These are phyloP conservation scores for Lutjanus argentimaculatus DNA, from an alignment of 2,797 vertebrate genomes.

Conservation along the genomic window DNA sequence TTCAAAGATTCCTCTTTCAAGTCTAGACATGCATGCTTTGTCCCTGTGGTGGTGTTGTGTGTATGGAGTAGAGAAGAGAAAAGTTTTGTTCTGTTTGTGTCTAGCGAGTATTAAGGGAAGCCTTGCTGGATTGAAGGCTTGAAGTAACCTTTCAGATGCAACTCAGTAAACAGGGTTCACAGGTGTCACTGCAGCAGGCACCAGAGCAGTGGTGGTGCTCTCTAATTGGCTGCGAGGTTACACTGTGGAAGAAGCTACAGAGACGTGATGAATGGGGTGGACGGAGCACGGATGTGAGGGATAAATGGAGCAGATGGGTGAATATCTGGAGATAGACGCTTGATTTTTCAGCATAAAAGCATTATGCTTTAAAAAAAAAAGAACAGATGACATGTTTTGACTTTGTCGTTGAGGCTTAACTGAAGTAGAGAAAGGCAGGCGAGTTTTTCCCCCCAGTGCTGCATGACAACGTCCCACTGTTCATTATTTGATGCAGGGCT, in stretches of 20 bases:
- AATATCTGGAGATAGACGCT: conserved; percentile 38
- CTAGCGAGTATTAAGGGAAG: conserved; percentile 50
- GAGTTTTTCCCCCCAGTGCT: conserved; percentile 23
- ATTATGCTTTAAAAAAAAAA: neutral
- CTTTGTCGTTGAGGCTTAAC: conserved; percentile 41
- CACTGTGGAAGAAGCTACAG: conserved; percentile 39
- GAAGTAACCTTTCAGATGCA: conserved; percentile 60
- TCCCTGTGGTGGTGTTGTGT: conserved; percentile 33
- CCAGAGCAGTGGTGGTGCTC: conserved; percentile 55
- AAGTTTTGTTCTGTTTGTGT: conserved; percentile 56
- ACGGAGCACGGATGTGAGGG: conserved; percentile 27
- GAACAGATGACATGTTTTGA: conserved; percentile 48
- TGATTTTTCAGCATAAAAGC: conserved; percentile 48
- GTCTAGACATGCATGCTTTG: conserved; percentile 39
- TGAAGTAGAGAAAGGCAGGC: conserved; percentile 27
- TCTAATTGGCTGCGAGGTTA: conserved; percentile 78
- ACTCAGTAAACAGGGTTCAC: conserved; percentile 74
- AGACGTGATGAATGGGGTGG: conserved; percentile 57
- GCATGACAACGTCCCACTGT: conserved; percentile 31
- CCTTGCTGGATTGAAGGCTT: conserved; percentile 50
- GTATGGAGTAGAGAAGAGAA: conserved; percentile 30
- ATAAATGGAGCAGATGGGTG: conserved; percentile 46
- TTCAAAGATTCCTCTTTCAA: conserved; percentile 62
- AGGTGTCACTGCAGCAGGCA: conserved; percentile 67
- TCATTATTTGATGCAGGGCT: conserved; percentile 53